Conservation (phyloP, 2,888 invertebrate genomes). For the Tholera decimalis region DNA sequence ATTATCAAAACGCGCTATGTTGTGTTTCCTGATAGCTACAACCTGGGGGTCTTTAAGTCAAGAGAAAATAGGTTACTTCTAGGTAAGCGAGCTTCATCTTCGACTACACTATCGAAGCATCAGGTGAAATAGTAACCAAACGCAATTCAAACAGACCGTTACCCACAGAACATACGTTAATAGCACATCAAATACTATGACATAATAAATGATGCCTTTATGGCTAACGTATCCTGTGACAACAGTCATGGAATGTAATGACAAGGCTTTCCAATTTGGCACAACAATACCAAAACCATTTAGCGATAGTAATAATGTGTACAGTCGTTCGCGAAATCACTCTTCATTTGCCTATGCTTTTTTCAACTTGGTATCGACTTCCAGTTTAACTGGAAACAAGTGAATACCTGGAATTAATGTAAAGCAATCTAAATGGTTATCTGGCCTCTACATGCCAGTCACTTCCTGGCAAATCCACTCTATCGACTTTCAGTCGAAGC, state of each 20-base stretch:
- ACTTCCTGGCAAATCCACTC: neutral
- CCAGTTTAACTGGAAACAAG: neutral
- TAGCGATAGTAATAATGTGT: slow-evolving; percentile 32
- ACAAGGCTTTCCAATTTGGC: slow-evolving; percentile 72
- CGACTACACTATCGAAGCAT: too few relatives aligned
- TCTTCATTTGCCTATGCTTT: neutral
- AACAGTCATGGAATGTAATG: slow-evolving; percentile 49
- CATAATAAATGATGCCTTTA: slow-evolving; percentile 55
- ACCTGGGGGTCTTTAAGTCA: too few relatives aligned
- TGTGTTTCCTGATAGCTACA: too few relatives aligned
- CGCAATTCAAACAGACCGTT: slow-evolving; percentile 57
- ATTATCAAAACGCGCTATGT: too few relatives aligned
- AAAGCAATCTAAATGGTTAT: neutral
- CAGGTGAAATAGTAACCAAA: too few relatives aligned
- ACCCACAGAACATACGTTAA: slow-evolving; percentile 53
- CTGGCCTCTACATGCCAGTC: neutral
- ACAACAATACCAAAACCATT: slow-evolving; percentile 72
- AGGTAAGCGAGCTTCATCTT: too few relatives aligned
- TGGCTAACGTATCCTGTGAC: slow-evolving; percentile 69
- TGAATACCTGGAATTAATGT: neutral
- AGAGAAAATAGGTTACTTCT: too few relatives aligned
- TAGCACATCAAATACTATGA: slow-evolving; percentile 55
- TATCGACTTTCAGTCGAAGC: neutral
- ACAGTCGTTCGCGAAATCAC: slow-evolving; percentile 21
- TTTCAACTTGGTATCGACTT: neutral